Conservation (phyloP, 2,797 vertebrate species). For the Oreochromis grahami region DNA sequence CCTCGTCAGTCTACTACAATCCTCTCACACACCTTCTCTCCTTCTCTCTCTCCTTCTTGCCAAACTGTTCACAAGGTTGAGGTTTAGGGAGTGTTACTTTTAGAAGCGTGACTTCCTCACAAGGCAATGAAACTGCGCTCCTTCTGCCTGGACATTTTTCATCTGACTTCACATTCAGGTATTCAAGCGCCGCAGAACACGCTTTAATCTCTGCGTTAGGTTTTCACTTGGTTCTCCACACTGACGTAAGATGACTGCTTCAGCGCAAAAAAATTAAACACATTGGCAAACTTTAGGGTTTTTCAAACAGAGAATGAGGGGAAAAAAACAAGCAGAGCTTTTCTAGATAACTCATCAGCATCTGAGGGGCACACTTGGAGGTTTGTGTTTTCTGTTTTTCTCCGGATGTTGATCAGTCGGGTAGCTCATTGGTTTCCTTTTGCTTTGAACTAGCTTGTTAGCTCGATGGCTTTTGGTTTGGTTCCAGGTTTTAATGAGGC, state of each 20-base stretch:
- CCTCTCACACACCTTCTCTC: conserved; percentile 18
- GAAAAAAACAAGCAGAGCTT: not conserved
- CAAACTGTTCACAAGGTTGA: conserved; percentile 20
- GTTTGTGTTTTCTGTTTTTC: not conserved
- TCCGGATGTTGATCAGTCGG: not conserved
- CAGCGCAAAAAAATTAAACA: not conserved
- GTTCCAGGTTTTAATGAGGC: conserved; percentile 3
- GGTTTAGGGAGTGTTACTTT: conserved; percentile 15
- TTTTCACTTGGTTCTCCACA: not conserved
- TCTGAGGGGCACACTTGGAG: not conserved
- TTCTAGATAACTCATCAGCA: not conserved
- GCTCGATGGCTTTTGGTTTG: not conserved
- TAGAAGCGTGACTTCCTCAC: conserved; percentile 53
- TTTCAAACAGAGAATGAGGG: not conserved
- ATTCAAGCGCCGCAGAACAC: not conserved
- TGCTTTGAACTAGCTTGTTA: not conserved
- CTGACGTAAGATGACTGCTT: not conserved
- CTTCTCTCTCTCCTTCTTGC: not conserved
- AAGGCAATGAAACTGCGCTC: conserved; percentile 39
- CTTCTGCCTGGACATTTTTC: conserved; percentile 33
- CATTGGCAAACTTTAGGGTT: not conserved
- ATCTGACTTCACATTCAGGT: conserved; percentile 36
- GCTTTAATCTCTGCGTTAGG: not conserved
- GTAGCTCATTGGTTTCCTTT: not conserved
- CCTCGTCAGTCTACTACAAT: conserved; percentile 15